Base-by-base conservation (phyloP, 2,113 vertebrate genomes). In the Oreocharis arfaki region DNA sequence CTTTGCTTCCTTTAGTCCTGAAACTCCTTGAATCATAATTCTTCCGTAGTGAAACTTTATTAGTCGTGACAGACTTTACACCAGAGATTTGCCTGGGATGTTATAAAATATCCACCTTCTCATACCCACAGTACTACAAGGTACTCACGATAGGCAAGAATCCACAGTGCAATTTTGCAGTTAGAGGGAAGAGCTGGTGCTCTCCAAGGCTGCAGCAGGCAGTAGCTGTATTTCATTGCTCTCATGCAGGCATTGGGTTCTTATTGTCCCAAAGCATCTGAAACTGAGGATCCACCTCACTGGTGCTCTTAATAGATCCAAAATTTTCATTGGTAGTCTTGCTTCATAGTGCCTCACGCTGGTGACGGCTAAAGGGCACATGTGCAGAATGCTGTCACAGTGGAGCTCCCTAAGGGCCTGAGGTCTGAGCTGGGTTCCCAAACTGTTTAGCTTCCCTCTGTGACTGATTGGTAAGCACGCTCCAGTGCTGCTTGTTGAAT, bases 21-120 rank as follows among this genome's bases (percentile, higher is more conserved):
- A 79, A 86, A 32, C 47, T 67, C 84, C 80, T 96, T 95, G 81
- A 83, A 65, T 92, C 84, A 11, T 46, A 82, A 39, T 86, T 89
- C 42, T 23, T 90, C 11, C 10, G 1, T n/a, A 5, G 19, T 65
- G 20, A 92, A 84, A 86, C 42, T 84, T 73, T 50, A 60, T 84
- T 92, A 19, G 7, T 80, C 7, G 9, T 91, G 95, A 60, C 63
- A 77, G 71, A 71, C 18, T 77, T 92, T 84, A 52, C 56, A 52
- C 4, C 4, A 22, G 73, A 41, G 27, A 59, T 81, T 89, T 87
- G 11, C 46, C 47, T 84, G 73, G 49, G 41, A 18, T 2, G 1
- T 14, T 68, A 53, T 78, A 53, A 64, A 77, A 65, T 55, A 88
- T 20, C 37, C 32, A 44, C 22, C 5, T 41, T 53, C 59, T 70